These are phyloP conservation scores for Fregetta grallaria DNA, from an alignment of 2,113 vertebrate genomes.

Conservation along the genomic window DNA sequence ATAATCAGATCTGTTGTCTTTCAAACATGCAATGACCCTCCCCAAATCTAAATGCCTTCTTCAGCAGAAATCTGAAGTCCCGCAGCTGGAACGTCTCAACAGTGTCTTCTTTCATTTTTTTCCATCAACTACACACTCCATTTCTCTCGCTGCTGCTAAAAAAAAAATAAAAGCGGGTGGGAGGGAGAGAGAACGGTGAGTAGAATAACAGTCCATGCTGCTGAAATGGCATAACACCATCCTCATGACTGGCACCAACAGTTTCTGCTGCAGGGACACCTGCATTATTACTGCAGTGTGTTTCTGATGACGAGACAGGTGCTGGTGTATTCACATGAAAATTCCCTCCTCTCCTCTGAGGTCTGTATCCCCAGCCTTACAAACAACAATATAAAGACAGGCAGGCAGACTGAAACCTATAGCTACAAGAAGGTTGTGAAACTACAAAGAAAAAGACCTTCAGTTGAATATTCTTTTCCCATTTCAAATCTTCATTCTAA, in stretches of 20 bases:
- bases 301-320: slow-evolving; percentile 8
- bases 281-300: slow-evolving; percentile 51
- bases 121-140: not conserved
- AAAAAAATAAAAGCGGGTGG: not conserved
- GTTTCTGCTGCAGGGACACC: slow-evolving; percentile 39
- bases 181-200: not conserved
- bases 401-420: not conserved
- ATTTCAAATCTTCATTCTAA: not conserved
- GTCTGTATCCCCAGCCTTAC: not conserved
- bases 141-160: not conserved
- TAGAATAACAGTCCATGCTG: not conserved
- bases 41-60: not conserved
- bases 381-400: not conserved
- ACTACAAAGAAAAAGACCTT: not conserved
- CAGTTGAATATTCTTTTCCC: not conserved
- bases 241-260: not conserved
- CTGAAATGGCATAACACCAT: not conserved
- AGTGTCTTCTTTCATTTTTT: not conserved
- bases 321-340: not conserved
- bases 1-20: not conserved
- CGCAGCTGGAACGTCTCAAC: not conserved
- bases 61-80: not conserved
- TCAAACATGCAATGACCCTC: not conserved
- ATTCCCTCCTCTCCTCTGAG: not conserved
- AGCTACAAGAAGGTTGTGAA: not conserved